Evolutionary conservation across 2,888 invertebrate genomes (phyloP), one percentile per base, ranked within the genome.

Genomic region (Apamea epomidion): DNA sequence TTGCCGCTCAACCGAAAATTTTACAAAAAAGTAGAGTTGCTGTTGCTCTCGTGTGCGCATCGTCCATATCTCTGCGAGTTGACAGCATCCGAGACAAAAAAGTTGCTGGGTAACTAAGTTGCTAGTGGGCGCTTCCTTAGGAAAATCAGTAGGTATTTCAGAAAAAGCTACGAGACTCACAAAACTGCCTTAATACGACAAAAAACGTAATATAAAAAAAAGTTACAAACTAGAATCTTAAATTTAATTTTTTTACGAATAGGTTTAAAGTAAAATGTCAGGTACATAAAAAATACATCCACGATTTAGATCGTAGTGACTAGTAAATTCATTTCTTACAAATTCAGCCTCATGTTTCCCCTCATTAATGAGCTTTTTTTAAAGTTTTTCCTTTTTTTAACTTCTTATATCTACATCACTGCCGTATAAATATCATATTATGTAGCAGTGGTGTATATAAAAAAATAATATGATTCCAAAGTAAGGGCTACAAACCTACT

Each of bases 261-360:
- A 37, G 12, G 25, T 64, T 6, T n/a, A 58, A 65, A 67, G 25
- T n/a, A 67, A 65, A 78, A 67, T 25, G 10, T 45, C 54, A 78
- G 65, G 54, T 78, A 78, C 54, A 67, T 21, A 32, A 54, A 29
- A n/a, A 60, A n/a, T 45, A 65, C 25, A 75, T 70, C 21, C 6
- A 29, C 58, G 78, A 78, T 65, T 65, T 32, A 45, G 77, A 67
- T 54, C 65, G 78, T 67, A 65, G 45, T 2, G 64, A 42, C 51
- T 77, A 78, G 77, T 78, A 65, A 78, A 78, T 78, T 78, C 14
- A 45, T 78, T 65, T 45, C 32, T 65, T 67, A 42, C 12, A 25
- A 32, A 2, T 48, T 58, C 79, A 78, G 79, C 45, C 78, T 78
- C 58, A 48, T n/a, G 37, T 65, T 77, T 37, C 37, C 45, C 54